Evolutionary conservation across 2,113 vertebrate species (phyloP).

Genomic region (Mirza zaza): DNA sequence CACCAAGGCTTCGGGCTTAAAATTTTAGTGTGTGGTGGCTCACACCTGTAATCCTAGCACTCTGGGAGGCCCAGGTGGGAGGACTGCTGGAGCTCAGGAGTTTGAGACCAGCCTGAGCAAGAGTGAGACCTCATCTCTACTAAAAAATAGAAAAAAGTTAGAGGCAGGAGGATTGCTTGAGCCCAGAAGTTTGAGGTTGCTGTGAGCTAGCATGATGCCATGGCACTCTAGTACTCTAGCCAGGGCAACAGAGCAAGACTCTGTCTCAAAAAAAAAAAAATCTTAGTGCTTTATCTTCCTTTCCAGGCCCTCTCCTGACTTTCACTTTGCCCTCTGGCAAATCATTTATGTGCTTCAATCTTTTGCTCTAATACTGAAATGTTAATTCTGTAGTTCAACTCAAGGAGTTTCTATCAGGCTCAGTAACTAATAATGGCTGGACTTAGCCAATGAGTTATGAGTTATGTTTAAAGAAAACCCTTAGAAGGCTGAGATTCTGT

Average conservation of each 20-base stretch:
- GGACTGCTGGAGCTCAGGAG: no score
- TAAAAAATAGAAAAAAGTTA: no score
- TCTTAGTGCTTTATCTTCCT: background rate
- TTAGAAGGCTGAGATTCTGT: background rate
- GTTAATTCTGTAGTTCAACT: background rate
- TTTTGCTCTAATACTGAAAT: background rate
- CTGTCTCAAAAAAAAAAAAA: background rate
- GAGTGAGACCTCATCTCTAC: no score
- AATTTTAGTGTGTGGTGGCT: no score
- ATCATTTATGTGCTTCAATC: background rate
- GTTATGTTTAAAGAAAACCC: background rate
- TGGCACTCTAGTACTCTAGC: no score
- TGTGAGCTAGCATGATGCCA: no score
- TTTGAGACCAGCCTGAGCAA: no score
- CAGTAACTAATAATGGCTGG: background rate
- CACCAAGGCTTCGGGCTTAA: background rate
- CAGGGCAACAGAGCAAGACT: no score
- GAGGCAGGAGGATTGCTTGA: no score
- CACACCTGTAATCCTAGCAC: no score
- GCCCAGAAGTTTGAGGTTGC: no score
- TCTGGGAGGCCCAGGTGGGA: no score
- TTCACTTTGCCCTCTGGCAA: background rate
- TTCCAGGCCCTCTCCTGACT: background rate
- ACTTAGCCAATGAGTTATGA: background rate
- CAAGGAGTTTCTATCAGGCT: background rate